Percentiles rank a stretch among this genome's conserved stretches.
phyloP scores from a whole-genome alignment of 2,797 vertebrate species.

The Etheostoma nigrum region DNA sequence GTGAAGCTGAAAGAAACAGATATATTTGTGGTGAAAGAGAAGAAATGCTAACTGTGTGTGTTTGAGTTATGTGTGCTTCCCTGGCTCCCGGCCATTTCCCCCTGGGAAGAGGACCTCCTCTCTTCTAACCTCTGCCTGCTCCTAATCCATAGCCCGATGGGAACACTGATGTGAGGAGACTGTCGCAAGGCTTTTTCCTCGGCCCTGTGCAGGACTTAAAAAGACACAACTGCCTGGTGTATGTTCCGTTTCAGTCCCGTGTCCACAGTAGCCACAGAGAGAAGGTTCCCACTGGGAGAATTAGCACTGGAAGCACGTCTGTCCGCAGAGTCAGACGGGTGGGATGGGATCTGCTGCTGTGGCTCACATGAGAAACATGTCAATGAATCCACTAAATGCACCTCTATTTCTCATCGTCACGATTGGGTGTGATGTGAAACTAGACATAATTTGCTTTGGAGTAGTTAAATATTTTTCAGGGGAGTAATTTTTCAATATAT shows the following conservation, averaged over 20 bases:
- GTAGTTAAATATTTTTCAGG: constrained; percentile 61
- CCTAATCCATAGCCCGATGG: constrained; percentile 80
- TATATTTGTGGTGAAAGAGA: constrained; percentile 67
- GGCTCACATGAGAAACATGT: constrained; percentile 73
- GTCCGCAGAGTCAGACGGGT: constrained; percentile 67
- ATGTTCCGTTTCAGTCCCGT: constrained; percentile 71
- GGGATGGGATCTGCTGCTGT: constrained; percentile 64
- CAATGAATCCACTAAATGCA: constrained; percentile 69
- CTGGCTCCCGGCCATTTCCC: constrained; percentile 72
- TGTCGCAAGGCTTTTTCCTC: constrained; percentile 75
- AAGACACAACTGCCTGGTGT: constrained; percentile 76
- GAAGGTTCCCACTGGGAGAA: constrained; percentile 75
- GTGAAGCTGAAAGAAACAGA: constrained; percentile 55
- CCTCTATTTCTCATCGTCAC: constrained; percentile 69
- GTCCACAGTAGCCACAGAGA: constrained; percentile 77
- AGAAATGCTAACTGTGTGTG: constrained; percentile 70
- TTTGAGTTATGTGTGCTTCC: constrained; percentile 73
- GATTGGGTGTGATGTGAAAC: constrained; percentile 76
- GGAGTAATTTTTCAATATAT: constrained; percentile 21
- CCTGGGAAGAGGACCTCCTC: constrained; percentile 81
- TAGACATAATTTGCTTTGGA: constrained; percentile 44
- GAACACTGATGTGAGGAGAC: constrained; percentile 77
- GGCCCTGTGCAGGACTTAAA: constrained; percentile 76
- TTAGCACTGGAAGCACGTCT: constrained; percentile 64
- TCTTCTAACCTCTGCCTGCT: constrained; percentile 78